Conservation (phyloP, 1,140 invertebrate genomes). For the Hyles vespertilio region DNA sequence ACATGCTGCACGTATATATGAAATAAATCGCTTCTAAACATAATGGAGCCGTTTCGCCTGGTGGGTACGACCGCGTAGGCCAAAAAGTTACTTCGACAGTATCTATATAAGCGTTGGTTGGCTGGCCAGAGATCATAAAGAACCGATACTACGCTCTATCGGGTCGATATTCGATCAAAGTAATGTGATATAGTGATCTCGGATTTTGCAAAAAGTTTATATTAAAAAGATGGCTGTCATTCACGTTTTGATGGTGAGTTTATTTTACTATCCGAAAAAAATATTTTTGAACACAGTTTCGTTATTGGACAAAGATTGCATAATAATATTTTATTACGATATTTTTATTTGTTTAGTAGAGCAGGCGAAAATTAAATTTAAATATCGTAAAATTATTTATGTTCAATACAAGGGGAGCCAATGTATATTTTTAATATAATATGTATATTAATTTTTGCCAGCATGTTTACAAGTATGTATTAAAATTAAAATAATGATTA, state of each 20-base stretch:
- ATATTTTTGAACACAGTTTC: slow-evolving; percentile 1
- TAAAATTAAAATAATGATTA: too few species aligned
- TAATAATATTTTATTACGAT: neutral
- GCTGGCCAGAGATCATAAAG: slow-evolving; percentile 20
- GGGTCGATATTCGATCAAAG: slow-evolving; percentile 30
- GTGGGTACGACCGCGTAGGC: slow-evolving; percentile 3
- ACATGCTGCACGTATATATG: neutral
- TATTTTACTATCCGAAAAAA: too few species aligned
- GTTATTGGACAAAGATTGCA: neutral
- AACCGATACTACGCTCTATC: slow-evolving; percentile 25
- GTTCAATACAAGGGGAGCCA: too few species aligned
- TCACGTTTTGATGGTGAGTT: slow-evolving; percentile 53
- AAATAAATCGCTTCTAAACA: slow-evolving; percentile 1
- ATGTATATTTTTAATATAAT: too few species aligned
- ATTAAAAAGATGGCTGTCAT: slow-evolving; percentile 41
- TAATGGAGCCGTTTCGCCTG: slow-evolving; percentile 4
- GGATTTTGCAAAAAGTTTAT: slow-evolving; percentile 12
- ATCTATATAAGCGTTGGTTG: slow-evolving; percentile 37
- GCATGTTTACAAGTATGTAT: too few species aligned
- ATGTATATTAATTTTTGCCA: too few species aligned
- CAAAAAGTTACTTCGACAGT: slow-evolving; percentile 1
- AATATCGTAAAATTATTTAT: too few species aligned
- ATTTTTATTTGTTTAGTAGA: too few species aligned
- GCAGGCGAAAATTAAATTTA: too few species aligned
- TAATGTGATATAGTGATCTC: slow-evolving; percentile 47